Conservation (phyloP, 1,140 invertebrate species). For the Heterodera schachtii region DNA sequence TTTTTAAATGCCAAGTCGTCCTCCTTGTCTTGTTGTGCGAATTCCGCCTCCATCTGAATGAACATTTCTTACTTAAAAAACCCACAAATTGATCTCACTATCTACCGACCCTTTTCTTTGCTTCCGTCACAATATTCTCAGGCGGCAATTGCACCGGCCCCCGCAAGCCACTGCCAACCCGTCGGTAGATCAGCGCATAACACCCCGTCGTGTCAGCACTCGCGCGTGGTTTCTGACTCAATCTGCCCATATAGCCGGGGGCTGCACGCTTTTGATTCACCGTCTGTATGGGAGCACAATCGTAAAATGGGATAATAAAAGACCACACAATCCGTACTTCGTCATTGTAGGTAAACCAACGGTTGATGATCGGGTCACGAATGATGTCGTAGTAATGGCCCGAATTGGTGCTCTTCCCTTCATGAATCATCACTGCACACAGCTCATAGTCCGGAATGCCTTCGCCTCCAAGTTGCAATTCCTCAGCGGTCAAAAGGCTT, state of each 20-base stretch:
- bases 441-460: constrained; percentile 52
- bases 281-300: constrained; percentile 33
- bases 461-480: constrained; percentile 21
- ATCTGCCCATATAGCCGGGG: constrained; percentile 42
- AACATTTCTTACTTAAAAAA: constrained; percentile 26
- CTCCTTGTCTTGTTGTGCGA: constrained; percentile 39
- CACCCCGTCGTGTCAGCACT: constrained; percentile 55
- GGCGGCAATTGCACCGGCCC: constrained; percentile 32
- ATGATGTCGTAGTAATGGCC: constrained; percentile 64
- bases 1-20: constrained; percentile 36
- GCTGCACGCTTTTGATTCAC: constrained; percentile 38
- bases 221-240: constrained; percentile 16
- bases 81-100: neutral
- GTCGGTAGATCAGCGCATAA: constrained; percentile 40
- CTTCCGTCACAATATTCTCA: constrained; percentile 22
- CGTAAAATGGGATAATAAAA: constrained; percentile 3
- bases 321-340: constrained; percentile 38
- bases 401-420: constrained; percentile 55
- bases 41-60: constrained; percentile 41
- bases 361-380: constrained; percentile 49
- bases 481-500: constrained; percentile 28
- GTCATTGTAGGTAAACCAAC: constrained; percentile 64
- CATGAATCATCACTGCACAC: constrained; percentile 64
- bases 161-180: neutral
- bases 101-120: constrained; percentile 38